Evolutionary conservation across 1,140 invertebrate species (phyloP), one percentile per base, ranked within the genome.

Genomic region (Drosophila athabasca): DNA sequence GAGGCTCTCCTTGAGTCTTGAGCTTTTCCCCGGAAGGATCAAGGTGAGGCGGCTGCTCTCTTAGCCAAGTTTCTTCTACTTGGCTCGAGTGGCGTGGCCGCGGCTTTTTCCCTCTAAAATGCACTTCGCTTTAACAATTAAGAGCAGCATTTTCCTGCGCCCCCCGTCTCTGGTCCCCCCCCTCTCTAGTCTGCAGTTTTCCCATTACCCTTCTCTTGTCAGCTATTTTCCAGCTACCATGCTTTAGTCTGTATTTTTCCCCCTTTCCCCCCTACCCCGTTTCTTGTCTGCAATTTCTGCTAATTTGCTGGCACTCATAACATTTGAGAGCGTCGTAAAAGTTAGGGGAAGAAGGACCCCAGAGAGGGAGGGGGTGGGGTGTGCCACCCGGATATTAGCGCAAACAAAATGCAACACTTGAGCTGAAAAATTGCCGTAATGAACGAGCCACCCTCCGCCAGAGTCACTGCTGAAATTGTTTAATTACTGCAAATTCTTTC

Each of bases 361-460:
- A 6, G n/a, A 13, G 39, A 1, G 11, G 17, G 2, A 6, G 24
- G 46, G 51, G 11, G 43, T n/a, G 4, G 4, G 24, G 44, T 49
- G 11, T 43, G 26, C 44, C 60, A 64, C 62, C 68, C 73, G 82
- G 82, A 87, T 88, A 87, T 87, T 88, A 87, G 78, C 70, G 82
- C 83, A 87, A 87, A 87, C 83, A 87, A 87, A 87, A 87, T 87
- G 82, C 82, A 87, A 88, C 83, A 87, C 83, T 87, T 82, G 78
- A 87, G 82, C 83, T 87, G 82, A 87, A 88, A 87, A 87, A 87
- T 87, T 87, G 71, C 78, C 82, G 83, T 87, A 87, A 87, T 82
- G 82, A 87, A 78, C 78, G 70, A 69, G 82, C 73, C 17, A 22
- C 24, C 50, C 50, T 43, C 2, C 31, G 17, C 44, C 26, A 45